phyloP scores from a whole-genome alignment of 1,140 invertebrate genomes.

The Alviniconcha marisindica region DNA sequence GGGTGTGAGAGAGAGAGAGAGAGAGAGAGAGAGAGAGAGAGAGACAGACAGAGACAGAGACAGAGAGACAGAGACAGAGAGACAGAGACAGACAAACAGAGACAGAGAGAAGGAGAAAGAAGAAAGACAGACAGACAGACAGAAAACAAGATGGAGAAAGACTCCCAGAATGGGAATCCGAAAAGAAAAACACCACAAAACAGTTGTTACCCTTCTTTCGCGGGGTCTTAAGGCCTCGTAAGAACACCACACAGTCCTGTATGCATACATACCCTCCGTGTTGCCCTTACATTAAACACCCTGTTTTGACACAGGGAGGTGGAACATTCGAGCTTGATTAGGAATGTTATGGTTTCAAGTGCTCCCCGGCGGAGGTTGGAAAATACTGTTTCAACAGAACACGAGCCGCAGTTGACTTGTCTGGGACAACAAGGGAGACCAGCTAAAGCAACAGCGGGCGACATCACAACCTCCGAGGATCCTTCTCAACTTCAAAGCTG shows the following conservation, averaged over 20 bases:
- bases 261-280: background rate
- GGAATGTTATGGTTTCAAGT: conserved; percentile 37
- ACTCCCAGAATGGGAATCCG: no score
- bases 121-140: no score
- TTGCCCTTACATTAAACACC: background rate
- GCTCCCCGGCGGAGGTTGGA: background rate
- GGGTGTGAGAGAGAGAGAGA: no score
- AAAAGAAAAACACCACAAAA: background rate
- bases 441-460: background rate
- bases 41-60: background rate
- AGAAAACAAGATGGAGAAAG: no score
- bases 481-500: background rate
- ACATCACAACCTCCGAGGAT: background rate
- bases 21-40: background rate
- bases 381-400: conserved; percentile 26
- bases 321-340: conserved; percentile 31
- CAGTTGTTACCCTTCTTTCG: background rate
- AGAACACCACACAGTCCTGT: background rate
- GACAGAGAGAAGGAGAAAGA: background rate
- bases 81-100: background rate
- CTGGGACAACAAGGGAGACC: background rate
- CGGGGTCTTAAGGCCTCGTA: background rate
- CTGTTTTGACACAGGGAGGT: conserved; percentile 26
- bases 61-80: background rate
- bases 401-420: background rate